Conservation (phyloP, 2,888 invertebrate genomes). For the Dexiosoma caninum region DNA sequence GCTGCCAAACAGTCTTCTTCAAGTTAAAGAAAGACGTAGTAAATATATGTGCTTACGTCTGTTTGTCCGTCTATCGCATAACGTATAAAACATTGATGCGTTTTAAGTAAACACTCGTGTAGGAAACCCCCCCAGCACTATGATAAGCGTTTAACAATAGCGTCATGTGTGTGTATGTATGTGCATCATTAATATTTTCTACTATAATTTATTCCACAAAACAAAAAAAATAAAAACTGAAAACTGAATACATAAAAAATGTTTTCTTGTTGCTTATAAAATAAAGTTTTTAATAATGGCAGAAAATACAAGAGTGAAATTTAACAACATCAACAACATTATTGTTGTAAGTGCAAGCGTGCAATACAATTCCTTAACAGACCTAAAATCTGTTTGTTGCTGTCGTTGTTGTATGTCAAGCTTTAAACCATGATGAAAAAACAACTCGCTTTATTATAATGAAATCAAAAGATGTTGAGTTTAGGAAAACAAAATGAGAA, state of each 20-base stretch:
- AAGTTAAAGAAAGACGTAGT: slow-evolving; percentile 26
- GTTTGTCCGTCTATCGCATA: not conserved
- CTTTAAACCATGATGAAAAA: not conserved
- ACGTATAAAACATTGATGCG: slow-evolving; percentile 32
- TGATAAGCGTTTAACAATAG: slow-evolving; percentile 7
- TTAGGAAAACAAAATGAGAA: not conserved
- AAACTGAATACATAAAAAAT: slow-evolving; percentile 1
- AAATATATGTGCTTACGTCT: not conserved
- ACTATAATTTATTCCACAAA: slow-evolving; percentile 54
- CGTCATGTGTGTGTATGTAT: not conserved
- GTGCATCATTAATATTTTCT: slow-evolving; percentile 55
- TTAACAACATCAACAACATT: slow-evolving; percentile 30
- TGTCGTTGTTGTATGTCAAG: slow-evolving; percentile 11
- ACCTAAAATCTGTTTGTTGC: not conserved
- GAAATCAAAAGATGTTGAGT: slow-evolving; percentile 24
- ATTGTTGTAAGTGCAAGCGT: slow-evolving; percentile 24
- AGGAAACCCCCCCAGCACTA: slow-evolving; percentile 3
- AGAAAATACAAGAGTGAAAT: slow-evolving; percentile 52
- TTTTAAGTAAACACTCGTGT: slow-evolving; percentile 42
- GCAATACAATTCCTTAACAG: slow-evolving; percentile 31
- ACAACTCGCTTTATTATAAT: slow-evolving; percentile 13
- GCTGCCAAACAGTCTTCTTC: slow-evolving; percentile 58
- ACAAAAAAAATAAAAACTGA: not conserved
- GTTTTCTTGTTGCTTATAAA: not conserved
- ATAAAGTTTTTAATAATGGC: slow-evolving; percentile 59